phyloP scores from a whole-genome alignment of 2,113 vertebrate genomes.

The Entelurus aequoreus region DNA sequence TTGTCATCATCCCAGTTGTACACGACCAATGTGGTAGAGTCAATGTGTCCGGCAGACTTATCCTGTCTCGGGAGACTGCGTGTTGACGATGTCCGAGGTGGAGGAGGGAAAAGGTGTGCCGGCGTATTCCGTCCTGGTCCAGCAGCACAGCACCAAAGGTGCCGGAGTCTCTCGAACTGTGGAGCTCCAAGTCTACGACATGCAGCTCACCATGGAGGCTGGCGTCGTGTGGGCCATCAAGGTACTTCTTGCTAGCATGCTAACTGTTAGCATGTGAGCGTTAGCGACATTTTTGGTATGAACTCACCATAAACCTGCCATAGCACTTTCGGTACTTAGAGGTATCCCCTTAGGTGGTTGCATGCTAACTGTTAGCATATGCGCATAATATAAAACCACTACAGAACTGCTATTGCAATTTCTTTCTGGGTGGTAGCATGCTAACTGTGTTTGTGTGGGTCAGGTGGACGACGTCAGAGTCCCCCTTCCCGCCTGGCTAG shows the following conservation, averaged over 20 bases:
- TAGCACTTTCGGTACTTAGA: no score
- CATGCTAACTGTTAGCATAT: no score
- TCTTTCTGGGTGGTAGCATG: no score
- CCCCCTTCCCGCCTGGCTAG: slow-evolving; percentile 9
- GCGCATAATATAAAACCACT: no score
- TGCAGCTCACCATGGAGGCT: slow-evolving; percentile 15
- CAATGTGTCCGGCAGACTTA: background rate
- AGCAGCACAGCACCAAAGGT: background rate
- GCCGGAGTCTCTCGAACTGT: background rate
- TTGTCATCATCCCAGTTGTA: no score
- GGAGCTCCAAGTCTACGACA: slow-evolving; percentile 10
- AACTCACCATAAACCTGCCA: no score
- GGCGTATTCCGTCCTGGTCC: slow-evolving; percentile 8
- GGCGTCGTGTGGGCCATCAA: slow-evolving; percentile 15
- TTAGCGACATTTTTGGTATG: no score
- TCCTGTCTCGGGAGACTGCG: slow-evolving; percentile 28
- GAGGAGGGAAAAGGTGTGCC: background rate
- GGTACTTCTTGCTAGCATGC: slow-evolving; percentile 5
- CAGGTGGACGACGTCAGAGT: slow-evolving; percentile 20
- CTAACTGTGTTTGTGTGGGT: background rate
- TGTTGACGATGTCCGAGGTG: slow-evolving; percentile 18
- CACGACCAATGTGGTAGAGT: no score
- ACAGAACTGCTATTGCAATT: no score
- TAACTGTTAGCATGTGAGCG: no score
- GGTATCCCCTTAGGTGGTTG: background rate